Conservation (phyloP, 2,113 vertebrate species). For the Chionodraco myersi region DNA sequence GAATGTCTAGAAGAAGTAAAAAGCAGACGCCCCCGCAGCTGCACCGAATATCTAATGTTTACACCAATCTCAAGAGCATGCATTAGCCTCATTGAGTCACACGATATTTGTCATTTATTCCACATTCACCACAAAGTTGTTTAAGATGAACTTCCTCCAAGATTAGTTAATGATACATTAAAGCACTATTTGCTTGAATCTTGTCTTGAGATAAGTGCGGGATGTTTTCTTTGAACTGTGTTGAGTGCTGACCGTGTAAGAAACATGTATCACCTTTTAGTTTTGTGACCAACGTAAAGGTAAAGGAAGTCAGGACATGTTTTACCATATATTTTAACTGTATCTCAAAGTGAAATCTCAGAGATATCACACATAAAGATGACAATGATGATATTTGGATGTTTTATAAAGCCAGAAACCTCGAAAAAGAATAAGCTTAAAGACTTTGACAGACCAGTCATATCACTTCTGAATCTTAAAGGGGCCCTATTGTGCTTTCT, state of each 20-base stretch:
- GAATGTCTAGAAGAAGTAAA: conserved; percentile 29
- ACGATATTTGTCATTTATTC: conserved; percentile 9
- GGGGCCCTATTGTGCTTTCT: too few relatives aligned
- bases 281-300: neutral
- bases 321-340: neutral
- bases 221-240: conserved; percentile 40
- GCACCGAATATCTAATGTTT: conserved; percentile 43
- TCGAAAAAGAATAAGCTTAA: neutral
- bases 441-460: conserved; percentile 4
- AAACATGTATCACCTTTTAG: neutral
- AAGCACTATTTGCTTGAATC: conserved; percentile 19
- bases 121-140: neutral
- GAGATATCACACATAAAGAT: neutral
- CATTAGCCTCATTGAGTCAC: conserved; percentile 24
- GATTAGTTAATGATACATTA: conserved; percentile 26
- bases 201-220: neutral
- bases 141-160: neutral
- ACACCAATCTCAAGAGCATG: conserved; percentile 5
- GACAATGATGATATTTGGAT: conserved; percentile 11
- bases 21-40: conserved; percentile 8
- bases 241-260: neutral
- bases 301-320: neutral
- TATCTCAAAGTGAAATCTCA: too few relatives aligned
- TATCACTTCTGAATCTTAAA: neutral
- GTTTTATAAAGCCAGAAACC: neutral